Conservation (phyloP, 2,797 vertebrate genomes). For the Lophotriccus pileatus region DNA sequence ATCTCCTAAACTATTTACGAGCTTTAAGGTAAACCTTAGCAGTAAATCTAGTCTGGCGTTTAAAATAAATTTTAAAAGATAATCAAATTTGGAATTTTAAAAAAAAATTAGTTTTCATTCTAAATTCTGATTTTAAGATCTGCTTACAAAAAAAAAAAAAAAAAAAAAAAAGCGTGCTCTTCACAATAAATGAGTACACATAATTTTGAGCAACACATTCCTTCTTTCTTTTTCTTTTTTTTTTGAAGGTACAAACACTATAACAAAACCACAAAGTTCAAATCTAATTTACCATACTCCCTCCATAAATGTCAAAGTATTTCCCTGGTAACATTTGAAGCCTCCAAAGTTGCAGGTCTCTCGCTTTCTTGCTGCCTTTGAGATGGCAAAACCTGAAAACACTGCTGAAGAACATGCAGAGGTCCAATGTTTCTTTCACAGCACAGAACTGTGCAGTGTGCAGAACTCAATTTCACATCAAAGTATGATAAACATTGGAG, state of each 20-base stretch:
- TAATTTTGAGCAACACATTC: background rate
- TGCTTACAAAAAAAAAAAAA: background rate
- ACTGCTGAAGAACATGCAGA: background rate
- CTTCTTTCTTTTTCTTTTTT: no score
- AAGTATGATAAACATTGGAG: background rate
- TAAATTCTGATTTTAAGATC: background rate
- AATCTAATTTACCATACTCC: background rate
- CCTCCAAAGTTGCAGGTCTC: background rate
- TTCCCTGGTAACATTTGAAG: background rate
- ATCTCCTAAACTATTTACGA: background rate
- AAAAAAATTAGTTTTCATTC: background rate
- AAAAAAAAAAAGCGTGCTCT: background rate
- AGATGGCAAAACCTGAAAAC: background rate
- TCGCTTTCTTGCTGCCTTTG: background rate
- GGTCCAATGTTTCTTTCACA: background rate
- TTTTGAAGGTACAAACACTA: background rate
- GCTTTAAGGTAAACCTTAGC: background rate
- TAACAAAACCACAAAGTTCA: background rate
- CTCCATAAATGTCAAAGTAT: background rate
- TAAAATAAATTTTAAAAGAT: background rate
- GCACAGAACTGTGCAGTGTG: background rate
- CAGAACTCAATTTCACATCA: background rate
- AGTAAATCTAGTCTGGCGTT: background rate
- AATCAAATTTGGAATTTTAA: background rate
- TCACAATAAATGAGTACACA: background rate